phyloP scores from a whole-genome alignment of 2,888 invertebrate genomes.

The Athrips mouffetella region DNA sequence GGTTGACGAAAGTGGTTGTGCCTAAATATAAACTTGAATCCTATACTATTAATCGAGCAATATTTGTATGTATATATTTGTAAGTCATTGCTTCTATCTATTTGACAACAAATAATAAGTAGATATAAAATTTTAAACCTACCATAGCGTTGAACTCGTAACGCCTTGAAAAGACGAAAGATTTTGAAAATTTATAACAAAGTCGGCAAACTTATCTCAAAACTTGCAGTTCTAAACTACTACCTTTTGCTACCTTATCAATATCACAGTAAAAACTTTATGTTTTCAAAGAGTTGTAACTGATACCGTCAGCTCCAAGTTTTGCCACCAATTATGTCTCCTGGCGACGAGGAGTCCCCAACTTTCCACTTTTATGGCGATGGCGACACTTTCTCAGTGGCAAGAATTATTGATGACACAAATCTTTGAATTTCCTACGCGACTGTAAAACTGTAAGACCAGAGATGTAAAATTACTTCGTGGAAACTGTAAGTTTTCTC shows the following conservation, averaged over 20 bases:
- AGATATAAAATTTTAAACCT: too few species aligned
- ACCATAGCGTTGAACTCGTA: too few species aligned
- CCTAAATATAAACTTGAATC: too few species aligned
- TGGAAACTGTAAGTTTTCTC: conserved; percentile 8
- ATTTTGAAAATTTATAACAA: not conserved
- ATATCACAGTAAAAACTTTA: conserved; percentile 18
- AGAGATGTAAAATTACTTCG: too few species aligned
- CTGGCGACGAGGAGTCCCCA: conserved; percentile 18
- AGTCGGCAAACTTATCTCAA: conserved; percentile 18
- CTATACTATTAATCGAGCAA: too few species aligned
- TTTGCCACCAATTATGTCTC: conserved; percentile 39
- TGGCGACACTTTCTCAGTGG: conserved; percentile 10
- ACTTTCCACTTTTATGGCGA: conserved; percentile 14
- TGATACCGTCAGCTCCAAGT: conserved; percentile 33
- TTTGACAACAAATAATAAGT: too few species aligned
- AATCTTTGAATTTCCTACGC: conserved; percentile 17
- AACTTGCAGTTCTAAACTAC: not conserved
- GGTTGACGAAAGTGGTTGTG: too few species aligned
- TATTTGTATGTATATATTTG: too few species aligned
- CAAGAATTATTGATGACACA: conserved; percentile 21
- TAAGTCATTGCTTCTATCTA: too few species aligned
- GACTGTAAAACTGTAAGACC: too few species aligned
- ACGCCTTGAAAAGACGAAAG: too few species aligned
- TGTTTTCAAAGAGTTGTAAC: conserved; percentile 14
- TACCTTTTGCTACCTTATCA: conserved; percentile 3